Base-by-base conservation (phyloP, 2,888 invertebrate species). In the Caenorhabditis uteleia region DNA sequence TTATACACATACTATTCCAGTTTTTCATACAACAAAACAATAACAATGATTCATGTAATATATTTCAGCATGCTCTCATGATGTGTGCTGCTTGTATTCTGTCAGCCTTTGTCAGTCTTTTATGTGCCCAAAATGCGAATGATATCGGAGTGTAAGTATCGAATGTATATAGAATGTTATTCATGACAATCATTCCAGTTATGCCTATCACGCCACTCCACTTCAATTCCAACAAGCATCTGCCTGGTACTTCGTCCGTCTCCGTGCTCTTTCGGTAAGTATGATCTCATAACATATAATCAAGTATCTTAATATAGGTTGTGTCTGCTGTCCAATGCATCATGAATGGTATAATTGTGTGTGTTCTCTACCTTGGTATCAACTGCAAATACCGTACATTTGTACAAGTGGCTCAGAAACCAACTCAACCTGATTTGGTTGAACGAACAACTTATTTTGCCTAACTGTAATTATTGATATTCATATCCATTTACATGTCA, bases 301-400 rank as follows among this genome's bases (percentile, higher is more conserved):
- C 7, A 8, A 36, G 1, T 20, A 16, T 16, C 23, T 7, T 27
- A 29, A 49, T 66, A 39, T 34, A 67, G 67, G 45, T 70, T 1
- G 27, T 71, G 10, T 66, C 61, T 2, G 57, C 50, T 1, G 36
- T 64, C 21, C 64, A 71, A 34, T 27, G 51, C 14, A 43, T 71
- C 33, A 34, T 71, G 31, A 67, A 61, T 23, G 56, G 60, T 16
- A 47, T 55, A 7, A 51, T 71, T 12, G 56, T 71, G 1, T 54
- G 54, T 16, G 47, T 59, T 2, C 56, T 71, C 33, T 71, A 71
- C 21, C 33, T 71, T 18, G 70, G 70, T 40, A 66, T 71, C 45
- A 64, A 48, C 23, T 71, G 70, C 46, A 65, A 66, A 16, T 71
- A 71, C 46, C 61, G 70, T 42, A 68, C 68, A 4, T 66, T 71